Conservation (phyloP, 2,888 invertebrate genomes). For the Drosophila birchii region DNA sequence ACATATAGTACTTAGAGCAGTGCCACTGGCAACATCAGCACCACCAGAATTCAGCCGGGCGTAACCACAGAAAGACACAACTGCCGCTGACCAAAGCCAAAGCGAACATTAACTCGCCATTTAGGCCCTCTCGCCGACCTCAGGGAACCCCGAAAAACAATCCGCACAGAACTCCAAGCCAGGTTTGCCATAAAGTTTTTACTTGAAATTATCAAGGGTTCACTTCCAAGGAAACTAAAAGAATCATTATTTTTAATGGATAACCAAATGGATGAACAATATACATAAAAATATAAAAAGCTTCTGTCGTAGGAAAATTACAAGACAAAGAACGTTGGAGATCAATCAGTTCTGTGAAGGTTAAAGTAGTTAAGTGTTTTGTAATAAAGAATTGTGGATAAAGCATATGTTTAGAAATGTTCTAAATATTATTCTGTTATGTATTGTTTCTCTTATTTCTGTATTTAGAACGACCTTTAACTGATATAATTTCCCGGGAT, state of each 20-base stretch:
- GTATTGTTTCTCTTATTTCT: background rate
- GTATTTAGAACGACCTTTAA: background rate
- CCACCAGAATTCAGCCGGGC: slow-evolving; percentile 59
- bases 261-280: slow-evolving; percentile 17
- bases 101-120: slow-evolving; percentile 62
- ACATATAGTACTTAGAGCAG: slow-evolving; percentile 25
- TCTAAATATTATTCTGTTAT: too few relatives aligned
- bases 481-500: background rate
- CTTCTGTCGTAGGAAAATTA: slow-evolving; percentile 5
- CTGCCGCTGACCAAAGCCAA: slow-evolving; percentile 54
- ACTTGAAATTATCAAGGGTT: slow-evolving; percentile 31
- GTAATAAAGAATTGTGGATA: background rate
- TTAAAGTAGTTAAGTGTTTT: slow-evolving; percentile 2
- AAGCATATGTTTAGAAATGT: background rate
- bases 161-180: slow-evolving; percentile 24
- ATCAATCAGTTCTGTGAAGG: slow-evolving; percentile 29
- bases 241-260: slow-evolving; percentile 38
- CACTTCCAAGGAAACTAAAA: slow-evolving; percentile 40
- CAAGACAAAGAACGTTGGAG: slow-evolving; percentile 11
- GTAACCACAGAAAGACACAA: slow-evolving; percentile 65
- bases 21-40: slow-evolving; percentile 47
- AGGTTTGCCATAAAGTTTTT: slow-evolving; percentile 29
- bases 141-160: slow-evolving; percentile 27
- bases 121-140: slow-evolving; percentile 34
- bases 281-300: background rate